These are phyloP conservation scores for Orycteropus afer DNA, from an alignment of 2,113 vertebrate genomes.

Conservation along the genomic window DNA sequence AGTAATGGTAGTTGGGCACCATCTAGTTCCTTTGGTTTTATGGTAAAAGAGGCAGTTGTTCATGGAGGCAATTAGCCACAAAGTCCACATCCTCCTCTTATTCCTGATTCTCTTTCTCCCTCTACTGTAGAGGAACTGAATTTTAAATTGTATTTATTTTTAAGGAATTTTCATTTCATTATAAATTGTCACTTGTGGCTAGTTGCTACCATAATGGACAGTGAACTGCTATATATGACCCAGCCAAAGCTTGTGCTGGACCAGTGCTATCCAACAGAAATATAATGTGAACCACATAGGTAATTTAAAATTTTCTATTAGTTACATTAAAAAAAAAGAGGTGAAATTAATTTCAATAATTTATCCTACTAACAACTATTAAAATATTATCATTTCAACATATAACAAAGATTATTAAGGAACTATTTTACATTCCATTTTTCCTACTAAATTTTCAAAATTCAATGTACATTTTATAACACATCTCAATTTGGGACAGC, in stretches of 20 bases:
- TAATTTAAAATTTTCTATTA: not conserved
- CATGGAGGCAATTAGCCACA: not conserved
- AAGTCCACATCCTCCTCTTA: not conserved
- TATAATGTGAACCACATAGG: not conserved
- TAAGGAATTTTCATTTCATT: slow-evolving; percentile 1
- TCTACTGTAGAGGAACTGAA: not conserved
- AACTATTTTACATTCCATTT: not conserved
- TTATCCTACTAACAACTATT: not conserved
- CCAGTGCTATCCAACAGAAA: not conserved
- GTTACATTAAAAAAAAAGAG: not conserved
- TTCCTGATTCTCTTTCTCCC: not conserved
- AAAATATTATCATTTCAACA: slow-evolving; percentile 32
- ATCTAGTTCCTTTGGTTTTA: not conserved
- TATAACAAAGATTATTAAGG: not conserved
- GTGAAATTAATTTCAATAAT: slow-evolving; percentile 21
- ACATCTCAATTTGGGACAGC: not conserved
- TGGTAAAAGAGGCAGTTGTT: not conserved
- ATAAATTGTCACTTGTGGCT: not conserved
- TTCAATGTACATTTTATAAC: not conserved
- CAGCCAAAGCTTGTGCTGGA: not conserved
- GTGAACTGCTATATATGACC: not conserved
- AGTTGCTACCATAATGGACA: not conserved
- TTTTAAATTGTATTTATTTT: not conserved
- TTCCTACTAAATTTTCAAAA: not conserved
- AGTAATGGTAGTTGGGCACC: not conserved